phyloP scores from a whole-genome alignment of 2,113 vertebrate species.

The Cebidichthys violaceus region DNA sequence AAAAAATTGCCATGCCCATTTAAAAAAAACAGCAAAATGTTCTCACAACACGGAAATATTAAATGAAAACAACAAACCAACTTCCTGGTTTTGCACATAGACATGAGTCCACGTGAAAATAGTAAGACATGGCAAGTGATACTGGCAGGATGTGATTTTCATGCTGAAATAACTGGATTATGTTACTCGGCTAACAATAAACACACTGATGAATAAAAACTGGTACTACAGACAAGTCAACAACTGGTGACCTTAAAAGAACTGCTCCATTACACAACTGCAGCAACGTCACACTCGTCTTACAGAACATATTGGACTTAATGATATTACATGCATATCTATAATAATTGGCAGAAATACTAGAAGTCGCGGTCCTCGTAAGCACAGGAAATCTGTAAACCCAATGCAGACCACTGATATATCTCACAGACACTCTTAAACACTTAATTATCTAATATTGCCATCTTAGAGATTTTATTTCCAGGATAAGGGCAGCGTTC shows the following conservation, averaged over 20 bases:
- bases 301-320: slow-evolving; percentile 8
- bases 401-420: not conserved
- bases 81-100: not conserved
- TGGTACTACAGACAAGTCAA: not conserved
- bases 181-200: slow-evolving; percentile 6
- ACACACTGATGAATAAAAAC: not conserved
- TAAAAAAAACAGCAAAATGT: not conserved
- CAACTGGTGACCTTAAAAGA: slow-evolving; percentile 32
- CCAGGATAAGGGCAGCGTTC: slow-evolving; percentile 52
- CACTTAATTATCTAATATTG: not conserved
- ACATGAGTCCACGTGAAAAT: slow-evolving; percentile 12
- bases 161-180: slow-evolving; percentile 16
- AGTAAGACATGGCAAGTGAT: slow-evolving; percentile 15
- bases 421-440: not conserved
- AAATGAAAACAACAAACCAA: not conserved
- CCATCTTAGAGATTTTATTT: not conserved
- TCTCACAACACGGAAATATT: not conserved
- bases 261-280: not conserved
- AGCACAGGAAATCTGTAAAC: slow-evolving; percentile 35
- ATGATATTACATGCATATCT: slow-evolving; percentile 41
- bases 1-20: not conserved
- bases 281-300: not conserved
- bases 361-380: not conserved
- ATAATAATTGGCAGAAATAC: slow-evolving; percentile 29
- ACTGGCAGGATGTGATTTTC: slow-evolving; percentile 22